Evolutionary conservation across 2,113 vertebrate species (phyloP).

Genomic region (Malurus cyaneus): DNA sequence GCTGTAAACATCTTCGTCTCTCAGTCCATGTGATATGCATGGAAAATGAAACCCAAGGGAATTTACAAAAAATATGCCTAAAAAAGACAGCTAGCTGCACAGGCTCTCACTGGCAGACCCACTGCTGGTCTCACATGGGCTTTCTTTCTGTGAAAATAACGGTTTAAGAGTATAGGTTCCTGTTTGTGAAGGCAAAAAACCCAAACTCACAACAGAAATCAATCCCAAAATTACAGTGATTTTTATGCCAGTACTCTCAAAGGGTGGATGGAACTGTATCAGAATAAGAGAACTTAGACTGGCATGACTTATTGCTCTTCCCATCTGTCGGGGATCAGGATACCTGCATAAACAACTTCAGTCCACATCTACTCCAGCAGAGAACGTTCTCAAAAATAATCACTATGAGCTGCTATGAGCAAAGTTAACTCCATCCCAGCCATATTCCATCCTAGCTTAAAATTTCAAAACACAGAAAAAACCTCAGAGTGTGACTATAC

Average conservation of each 20-base stretch:
- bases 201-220: background rate
- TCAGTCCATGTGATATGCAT: background rate
- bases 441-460: background rate
- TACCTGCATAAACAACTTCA: conserved; percentile 18
- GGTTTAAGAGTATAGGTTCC: background rate
- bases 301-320: conserved; percentile 29
- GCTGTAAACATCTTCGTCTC: conserved; percentile 2
- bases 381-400: background rate
- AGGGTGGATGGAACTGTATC: background rate
- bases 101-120: background rate
- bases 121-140: background rate
- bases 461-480: background rate
- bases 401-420: background rate
- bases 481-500: background rate
- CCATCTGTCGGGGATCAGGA: background rate
- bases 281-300: background rate
- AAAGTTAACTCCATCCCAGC: conserved; percentile 3
- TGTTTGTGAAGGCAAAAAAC: background rate
- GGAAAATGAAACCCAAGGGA: conserved; percentile 42
- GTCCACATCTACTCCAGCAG: background rate
- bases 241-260: background rate
- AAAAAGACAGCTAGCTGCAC: conserved; percentile 16
- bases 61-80: conserved; percentile 14
- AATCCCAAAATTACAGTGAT: background rate
- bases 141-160: conserved; percentile 3